phyloP scores from a whole-genome alignment of 37 sponge, comb jelly and placozoan genomes.

The Eunapius fragilis region DNA sequence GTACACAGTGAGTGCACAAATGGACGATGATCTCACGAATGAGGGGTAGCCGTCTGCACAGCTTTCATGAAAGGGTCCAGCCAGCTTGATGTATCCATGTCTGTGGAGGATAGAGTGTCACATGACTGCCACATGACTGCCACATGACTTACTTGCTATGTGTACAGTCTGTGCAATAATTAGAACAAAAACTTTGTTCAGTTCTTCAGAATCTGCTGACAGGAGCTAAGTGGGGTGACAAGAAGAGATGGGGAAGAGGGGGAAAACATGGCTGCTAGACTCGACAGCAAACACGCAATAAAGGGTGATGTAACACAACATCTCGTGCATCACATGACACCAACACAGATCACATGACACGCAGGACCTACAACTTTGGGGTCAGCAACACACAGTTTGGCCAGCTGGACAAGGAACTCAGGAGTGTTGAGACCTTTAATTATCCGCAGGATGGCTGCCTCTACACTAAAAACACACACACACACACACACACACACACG shows the following conservation, averaged over 20 bases:
- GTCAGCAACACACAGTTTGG: constrained; percentile 50
- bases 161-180: constrained; percentile 78
- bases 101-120: constrained; percentile 23
- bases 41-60: constrained; percentile 55
- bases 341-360: background rate
- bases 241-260: background rate
- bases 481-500: background rate
- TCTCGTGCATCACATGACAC: background rate
- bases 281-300: no score
- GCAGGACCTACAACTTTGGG: constrained; percentile 56
- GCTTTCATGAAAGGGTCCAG: constrained; percentile 63
- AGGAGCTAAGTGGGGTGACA: constrained; percentile 35
- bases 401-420: constrained; percentile 66
- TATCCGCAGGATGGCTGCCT: constrained; percentile 60
- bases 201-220: constrained; percentile 79
- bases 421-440: constrained; percentile 42
- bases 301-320: no score
- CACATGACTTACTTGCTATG: constrained; percentile 61
- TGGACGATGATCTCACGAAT: constrained; percentile 33
- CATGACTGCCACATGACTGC: background rate
- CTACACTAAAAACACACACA: constrained; percentile 23
- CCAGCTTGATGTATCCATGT: constrained; percentile 65
- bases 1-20: background rate
- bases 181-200: constrained; percentile 74
- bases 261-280: no score